Evolutionary conservation across 2,888 invertebrate species (phyloP), one percentile per base, ranked within the genome.

Genomic region (Pheosia gnoma): DNA sequence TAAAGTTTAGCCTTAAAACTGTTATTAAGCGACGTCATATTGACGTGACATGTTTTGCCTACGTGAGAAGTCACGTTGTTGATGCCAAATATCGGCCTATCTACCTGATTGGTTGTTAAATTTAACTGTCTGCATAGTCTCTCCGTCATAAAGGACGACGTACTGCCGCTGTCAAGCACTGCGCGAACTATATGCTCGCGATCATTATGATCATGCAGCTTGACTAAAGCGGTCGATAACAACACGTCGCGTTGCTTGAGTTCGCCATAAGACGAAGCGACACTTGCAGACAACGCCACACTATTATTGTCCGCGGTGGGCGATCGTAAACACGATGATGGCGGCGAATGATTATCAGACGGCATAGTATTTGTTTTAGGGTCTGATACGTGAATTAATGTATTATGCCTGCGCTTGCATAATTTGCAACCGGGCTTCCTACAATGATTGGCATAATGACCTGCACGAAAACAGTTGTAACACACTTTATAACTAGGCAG

Each of bases 361-460:
- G 36, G 36, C 36, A 36, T 36, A 37, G 37, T 8, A 10, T 53
- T 53, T 7, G 7, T 53, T 51, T 51, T 51, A 3, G 4, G 4
- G 1, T 53, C 52, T 25, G 55, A 55, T 39, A n/a, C 3, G 43
- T 70, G 67, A 55, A 70, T 39, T 9, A 70, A 55, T 8, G 58
- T 62, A 41, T 63, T 60, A 57, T 68, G 65, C 45, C 37, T 63
- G 10, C 60, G 62, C 9, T 61, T 65, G 38, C 63, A 66, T 58
- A 62, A 36, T 13, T 63, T 66, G 53, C 67, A 67, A 59, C 61
- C 59, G 8, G 41, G 41, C 39, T 63, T 63, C 61, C 61, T 68
- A 56, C 68, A 71, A 11, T 53, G 45, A 43, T 69, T 71, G 10
- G 72, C 56, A 58, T 60, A 72, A 47, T 72, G 75, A 47, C 74